A percentile compares a stretch with the other conserved stretches of the same genome.
These are phyloP conservation scores for Gasteruption jaculator DNA, from an alignment of 2,888 invertebrate species.

Conservation along the genomic window DNA sequence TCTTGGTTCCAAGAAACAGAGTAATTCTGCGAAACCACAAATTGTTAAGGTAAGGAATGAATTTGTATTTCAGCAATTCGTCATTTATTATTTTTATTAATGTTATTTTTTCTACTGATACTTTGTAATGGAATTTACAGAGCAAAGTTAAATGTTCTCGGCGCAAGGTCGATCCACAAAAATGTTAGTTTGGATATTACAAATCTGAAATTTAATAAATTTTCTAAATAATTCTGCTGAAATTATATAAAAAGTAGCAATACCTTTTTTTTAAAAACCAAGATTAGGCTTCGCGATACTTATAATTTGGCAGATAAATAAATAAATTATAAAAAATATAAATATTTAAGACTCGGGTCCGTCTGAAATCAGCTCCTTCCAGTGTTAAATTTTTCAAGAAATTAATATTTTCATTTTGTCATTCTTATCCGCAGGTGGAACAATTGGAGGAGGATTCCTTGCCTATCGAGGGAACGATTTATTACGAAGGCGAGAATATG, in stretches of 20 bases:
- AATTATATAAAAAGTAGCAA: too few species aligned
- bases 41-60: constrained; percentile 34
- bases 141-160: too few species aligned
- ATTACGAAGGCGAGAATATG: constrained; percentile 46
- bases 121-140: too few species aligned
- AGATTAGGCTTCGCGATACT: too few species aligned
- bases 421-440: constrained; percentile 44
- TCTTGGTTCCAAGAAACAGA: constrained; percentile 42
- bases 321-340: neutral
- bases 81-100: constrained; percentile 2
- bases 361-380: too few species aligned
- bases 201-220: too few species aligned
- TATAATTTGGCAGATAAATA: too few species aligned
- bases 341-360: too few species aligned
- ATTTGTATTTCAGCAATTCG: constrained; percentile 7
- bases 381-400: too few species aligned
- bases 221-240: neutral
- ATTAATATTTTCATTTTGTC: constrained; percentile 11
- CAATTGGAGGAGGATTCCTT: constrained; percentile 39
- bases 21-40: constrained; percentile 24
- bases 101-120: constrained; percentile 4
- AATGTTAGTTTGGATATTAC: too few species aligned
- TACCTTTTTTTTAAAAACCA: too few species aligned
- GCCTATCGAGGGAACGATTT: constrained; percentile 45
- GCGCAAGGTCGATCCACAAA: too few species aligned